A percentile compares a stretch with the other conserved stretches of the same genome.
Evolutionary conservation across 2,797 vertebrate species (phyloP).

Genomic region (Alfaro cultratus): DNA sequence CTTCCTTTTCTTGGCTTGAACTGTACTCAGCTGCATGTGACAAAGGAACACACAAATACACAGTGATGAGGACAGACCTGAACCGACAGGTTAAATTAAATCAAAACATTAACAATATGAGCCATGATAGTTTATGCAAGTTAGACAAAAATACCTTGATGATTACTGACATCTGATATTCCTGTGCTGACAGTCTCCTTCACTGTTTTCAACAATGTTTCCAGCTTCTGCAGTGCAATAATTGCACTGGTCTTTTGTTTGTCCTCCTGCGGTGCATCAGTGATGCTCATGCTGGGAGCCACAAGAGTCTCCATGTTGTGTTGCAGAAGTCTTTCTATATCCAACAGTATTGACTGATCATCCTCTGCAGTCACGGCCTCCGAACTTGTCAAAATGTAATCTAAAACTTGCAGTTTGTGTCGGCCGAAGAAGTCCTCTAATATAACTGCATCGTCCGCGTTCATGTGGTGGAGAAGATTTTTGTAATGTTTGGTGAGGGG

Average conservation of each 20-base stretch:
- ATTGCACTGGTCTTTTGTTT: constrained; percentile 43
- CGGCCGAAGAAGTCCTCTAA: constrained; percentile 69
- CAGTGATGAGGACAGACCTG: constrained; percentile 21
- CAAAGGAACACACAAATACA: constrained; percentile 42
- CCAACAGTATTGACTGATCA: constrained; percentile 67
- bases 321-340: constrained; percentile 72
- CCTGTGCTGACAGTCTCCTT: constrained; percentile 67
- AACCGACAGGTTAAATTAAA: background rate
- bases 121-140: constrained; percentile 21
- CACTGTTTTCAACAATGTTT: constrained; percentile 71
- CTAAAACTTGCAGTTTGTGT: constrained; percentile 76
- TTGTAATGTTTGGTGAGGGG: constrained; percentile 53
- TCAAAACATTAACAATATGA: constrained; percentile 4
- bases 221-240: constrained; percentile 73
- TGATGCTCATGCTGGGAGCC: constrained; percentile 31
- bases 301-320: constrained; percentile 57
- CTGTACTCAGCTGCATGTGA: constrained; percentile 42
- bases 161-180: constrained; percentile 57
- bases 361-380: constrained; percentile 23
- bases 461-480: constrained; percentile 63
- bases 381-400: constrained; percentile 64
- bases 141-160: constrained; percentile 71
- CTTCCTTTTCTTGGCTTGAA: constrained; percentile 15
- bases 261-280: constrained; percentile 50
- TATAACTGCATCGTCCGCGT: constrained; percentile 33